Conservation (phyloP, 2,113 vertebrate species). For the Gasterosteus nipponicus region DNA sequence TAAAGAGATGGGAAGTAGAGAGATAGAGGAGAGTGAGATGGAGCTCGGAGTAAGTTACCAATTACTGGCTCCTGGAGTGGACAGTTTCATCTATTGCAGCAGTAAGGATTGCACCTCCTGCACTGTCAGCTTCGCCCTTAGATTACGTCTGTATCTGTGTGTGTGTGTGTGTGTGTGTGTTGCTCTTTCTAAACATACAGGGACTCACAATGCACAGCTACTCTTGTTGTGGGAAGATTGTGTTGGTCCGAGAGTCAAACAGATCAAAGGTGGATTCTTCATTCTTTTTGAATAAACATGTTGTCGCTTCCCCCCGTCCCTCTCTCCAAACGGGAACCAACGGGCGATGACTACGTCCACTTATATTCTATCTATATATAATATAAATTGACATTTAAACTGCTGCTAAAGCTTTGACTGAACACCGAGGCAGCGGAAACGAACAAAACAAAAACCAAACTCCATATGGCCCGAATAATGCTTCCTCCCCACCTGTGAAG, state of each 20-base stretch:
- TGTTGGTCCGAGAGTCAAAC: slow-evolving; percentile 18
- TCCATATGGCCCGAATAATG: neutral
- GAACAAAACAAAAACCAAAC: neutral
- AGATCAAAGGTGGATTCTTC: slow-evolving; percentile 14
- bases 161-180: slow-evolving; percentile 1
- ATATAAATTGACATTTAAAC: neutral
- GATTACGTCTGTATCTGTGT: slow-evolving; percentile 28
- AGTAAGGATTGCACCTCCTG: slow-evolving; percentile 39
- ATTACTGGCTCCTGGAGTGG: slow-evolving; percentile 59
- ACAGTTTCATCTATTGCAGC: slow-evolving; percentile 54
- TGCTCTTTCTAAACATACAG: slow-evolving; percentile 25
- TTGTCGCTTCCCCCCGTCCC: neutral
- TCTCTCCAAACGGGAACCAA: neutral
- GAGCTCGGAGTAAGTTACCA: slow-evolving; percentile 55
- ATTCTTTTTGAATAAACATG: slow-evolving; percentile 37
- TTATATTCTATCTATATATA: neutral
- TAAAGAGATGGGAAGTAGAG: slow-evolving; percentile 27
- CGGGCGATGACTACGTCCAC: neutral
- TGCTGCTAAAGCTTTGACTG: neutral
- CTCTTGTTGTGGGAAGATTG: slow-evolving; percentile 14
- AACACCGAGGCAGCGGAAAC: neutral
- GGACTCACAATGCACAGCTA: neutral
- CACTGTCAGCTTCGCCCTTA: slow-evolving; percentile 43
- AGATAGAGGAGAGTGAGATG: slow-evolving; percentile 26
- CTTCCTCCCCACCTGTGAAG: slow-evolving; percentile 86